Evolutionary conservation across 2,797 vertebrate species (phyloP).

Genomic region (Siniperca undulata): DNA sequence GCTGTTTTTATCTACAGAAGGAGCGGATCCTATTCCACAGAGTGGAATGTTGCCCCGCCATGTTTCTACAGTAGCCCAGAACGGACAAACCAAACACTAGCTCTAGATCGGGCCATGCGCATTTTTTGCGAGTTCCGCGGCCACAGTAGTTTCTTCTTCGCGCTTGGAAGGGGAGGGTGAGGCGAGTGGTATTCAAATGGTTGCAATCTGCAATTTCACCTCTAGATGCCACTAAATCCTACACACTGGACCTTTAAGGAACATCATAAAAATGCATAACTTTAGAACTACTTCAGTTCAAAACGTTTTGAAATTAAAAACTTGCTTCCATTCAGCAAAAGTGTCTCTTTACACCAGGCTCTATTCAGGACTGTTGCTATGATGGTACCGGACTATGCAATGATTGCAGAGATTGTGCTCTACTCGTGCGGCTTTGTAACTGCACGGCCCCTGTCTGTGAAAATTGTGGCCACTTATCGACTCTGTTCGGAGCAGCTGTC

Average conservation of each 20-base stretch:
- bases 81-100: too few species aligned
- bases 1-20: too few species aligned
- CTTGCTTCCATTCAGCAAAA: not conserved
- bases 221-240: too few species aligned
- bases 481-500: constrained; percentile 93
- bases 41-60: too few species aligned
- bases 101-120: too few species aligned
- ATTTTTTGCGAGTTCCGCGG: too few species aligned
- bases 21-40: too few species aligned
- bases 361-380: constrained; percentile 94
- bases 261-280: not conserved
- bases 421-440: constrained; percentile 94
- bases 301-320: not conserved
- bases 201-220: too few species aligned
- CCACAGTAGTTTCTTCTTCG: too few species aligned
- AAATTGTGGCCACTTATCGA: constrained; percentile 93
- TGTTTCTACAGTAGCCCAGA: too few species aligned
- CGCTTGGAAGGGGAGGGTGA: too few species aligned
- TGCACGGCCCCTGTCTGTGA: constrained; percentile 91
- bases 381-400: constrained; percentile 96
- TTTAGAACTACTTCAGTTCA: not conserved
- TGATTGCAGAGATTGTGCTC: constrained; percentile 95
- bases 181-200: too few species aligned
- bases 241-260: not conserved
- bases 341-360: constrained; percentile 79